Evolutionary conservation across 2,113 vertebrate species (phyloP), one percentile per base, ranked within the genome.

Genomic region (Gallinago undulata): DNA sequence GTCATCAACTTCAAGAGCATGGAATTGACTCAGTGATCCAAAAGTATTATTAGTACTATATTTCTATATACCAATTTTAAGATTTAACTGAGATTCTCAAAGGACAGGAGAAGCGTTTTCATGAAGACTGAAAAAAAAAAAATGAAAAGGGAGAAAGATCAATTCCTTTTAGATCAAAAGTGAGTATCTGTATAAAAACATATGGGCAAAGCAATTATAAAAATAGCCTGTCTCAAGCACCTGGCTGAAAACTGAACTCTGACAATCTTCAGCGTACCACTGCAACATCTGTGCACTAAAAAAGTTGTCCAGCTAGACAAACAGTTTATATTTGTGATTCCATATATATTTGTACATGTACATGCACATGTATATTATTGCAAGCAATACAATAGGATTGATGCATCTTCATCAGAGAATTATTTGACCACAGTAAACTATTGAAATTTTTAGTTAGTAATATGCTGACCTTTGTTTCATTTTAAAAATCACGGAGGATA

Each of bases 151-250:
- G 12, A 43, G 19, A 66, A 13, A 50, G 30, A 19, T 19, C 7
- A 3, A 1, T 63, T 83, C 33, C 5, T 48, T 1, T 35, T 51
- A 67, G 19, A 76, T 62, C 1, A 66, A 24, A 60, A 67, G 4
- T 37, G 10, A 27, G 8, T 50, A n/a, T 31, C 35, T 67, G 2
- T 62, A 75, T 14, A 39, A 84, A 94, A 87, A 11, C 9, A 18
- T 3, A 25, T 0, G 3, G 33, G 2, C 4, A 33, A 79, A 33
- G 3, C 48, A n/a, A 31, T 35, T 69, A 14, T 2, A 3, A 70
- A 78, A 75, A 66, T 12, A 47, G 1, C 7, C 2, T 37, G 19
- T 76, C 31, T 80, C 7, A 89, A 64, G 9, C 5, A 79, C 5
- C 5, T 50, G 19, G 2, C n/a, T 78, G 21, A 92, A 83, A 92